phyloP scores from a whole-genome alignment of 2,113 vertebrate genomes.

The Antigone vipio region DNA sequence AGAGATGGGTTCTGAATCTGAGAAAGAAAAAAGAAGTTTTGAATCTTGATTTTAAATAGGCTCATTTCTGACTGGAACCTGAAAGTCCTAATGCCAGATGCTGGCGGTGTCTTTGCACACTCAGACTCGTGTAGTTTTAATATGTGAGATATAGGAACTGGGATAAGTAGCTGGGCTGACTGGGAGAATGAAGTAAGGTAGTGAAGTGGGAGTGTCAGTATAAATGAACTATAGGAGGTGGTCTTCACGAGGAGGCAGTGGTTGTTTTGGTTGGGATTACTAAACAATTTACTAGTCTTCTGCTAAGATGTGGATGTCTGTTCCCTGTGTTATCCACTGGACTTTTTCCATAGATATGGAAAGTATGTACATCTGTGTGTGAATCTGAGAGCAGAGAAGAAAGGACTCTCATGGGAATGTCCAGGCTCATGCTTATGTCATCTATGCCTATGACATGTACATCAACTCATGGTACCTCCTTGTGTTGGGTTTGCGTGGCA shows the following conservation, averaged over 20 bases:
- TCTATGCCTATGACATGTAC: not conserved
- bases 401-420: not conserved
- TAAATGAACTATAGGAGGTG: not conserved
- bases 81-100: not conserved
- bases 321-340: not conserved
- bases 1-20: not conserved
- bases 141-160: not conserved
- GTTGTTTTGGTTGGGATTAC: not conserved
- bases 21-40: not conserved
- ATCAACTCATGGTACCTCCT: not conserved
- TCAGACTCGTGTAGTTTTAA: accelerated
- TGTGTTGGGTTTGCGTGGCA: no score
- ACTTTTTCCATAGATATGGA: not conserved
- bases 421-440: not conserved
- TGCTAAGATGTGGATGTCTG: not conserved
- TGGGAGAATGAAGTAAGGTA: not conserved
- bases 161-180: not conserved
- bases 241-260: not conserved
- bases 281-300: not conserved
- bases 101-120: not conserved
- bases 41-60: not conserved
- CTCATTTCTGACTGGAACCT: not conserved
- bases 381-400: not conserved
- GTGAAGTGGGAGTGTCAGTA: not conserved
- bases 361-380: not conserved